phyloP scores from a whole-genome alignment of 2,113 vertebrate species.

The Poecile atricapillus region DNA sequence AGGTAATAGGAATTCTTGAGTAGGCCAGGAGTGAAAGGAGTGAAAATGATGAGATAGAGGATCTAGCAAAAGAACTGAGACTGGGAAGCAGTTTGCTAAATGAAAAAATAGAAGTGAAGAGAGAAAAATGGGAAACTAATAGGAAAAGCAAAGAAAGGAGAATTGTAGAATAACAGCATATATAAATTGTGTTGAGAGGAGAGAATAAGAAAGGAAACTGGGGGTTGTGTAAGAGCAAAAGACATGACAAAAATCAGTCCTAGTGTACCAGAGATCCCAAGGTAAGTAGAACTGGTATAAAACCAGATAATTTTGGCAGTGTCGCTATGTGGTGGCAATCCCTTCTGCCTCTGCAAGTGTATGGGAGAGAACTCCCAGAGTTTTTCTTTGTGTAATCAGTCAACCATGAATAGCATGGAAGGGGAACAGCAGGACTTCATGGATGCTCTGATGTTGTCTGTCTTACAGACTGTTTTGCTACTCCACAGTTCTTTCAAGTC shows the following conservation, averaged over 20 bases:
- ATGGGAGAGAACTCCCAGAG: neutral
- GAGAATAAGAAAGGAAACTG: neutral
- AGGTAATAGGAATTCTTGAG: neutral
- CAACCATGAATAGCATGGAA: neutral
- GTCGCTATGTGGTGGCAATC: neutral
- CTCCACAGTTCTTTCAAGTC: neutral
- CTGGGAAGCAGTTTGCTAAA: neutral
- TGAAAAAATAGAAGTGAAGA: neutral
- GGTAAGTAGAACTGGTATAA: neutral
- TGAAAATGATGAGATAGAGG: neutral
- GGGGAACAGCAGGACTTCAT: neutral
- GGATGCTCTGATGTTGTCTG: rapidly evolving
- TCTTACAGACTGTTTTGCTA: neutral
- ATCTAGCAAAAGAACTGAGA: neutral
- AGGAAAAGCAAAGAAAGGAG: neutral
- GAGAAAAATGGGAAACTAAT: neutral
- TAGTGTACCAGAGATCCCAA: neutral
- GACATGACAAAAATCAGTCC: neutral
- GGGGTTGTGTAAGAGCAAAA: neutral
- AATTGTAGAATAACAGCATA: neutral
- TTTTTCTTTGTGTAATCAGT: neutral
- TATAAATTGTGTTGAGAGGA: neutral
- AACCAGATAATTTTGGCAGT: neutral
- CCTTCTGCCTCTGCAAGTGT: neutral
- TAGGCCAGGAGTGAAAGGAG: neutral